Evolutionary conservation across 1,140 invertebrate genomes (phyloP).

Genomic region (Coptotermes formosanus): DNA sequence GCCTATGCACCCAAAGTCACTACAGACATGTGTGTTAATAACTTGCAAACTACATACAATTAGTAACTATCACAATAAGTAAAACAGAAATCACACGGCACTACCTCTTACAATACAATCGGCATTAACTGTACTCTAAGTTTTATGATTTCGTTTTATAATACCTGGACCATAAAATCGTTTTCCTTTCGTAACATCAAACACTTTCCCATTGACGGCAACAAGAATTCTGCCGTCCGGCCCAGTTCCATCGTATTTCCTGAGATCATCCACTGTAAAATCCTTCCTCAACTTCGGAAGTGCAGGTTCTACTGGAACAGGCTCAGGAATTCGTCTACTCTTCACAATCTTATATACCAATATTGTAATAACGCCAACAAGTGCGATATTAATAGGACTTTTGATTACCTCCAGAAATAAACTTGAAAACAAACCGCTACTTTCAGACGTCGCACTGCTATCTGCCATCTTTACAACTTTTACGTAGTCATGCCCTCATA

Average conservation of each 20-base stretch:
- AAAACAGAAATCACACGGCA: not conserved
- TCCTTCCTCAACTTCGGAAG: constrained; percentile 86
- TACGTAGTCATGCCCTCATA: constrained; percentile 27
- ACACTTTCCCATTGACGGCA: constrained; percentile 93
- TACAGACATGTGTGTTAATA: no score
- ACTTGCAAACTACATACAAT: no score
- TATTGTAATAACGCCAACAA: constrained; percentile 73
- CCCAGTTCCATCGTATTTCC: constrained; percentile 77
- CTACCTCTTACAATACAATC: not conserved
- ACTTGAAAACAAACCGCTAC: constrained; percentile 38
- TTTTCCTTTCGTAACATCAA: constrained; percentile 88
- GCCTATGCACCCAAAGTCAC: no score
- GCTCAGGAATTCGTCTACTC: constrained; percentile 54
- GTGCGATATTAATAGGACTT: constrained; percentile 75
- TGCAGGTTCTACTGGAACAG: constrained; percentile 55
- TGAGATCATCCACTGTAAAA: constrained; percentile 87
- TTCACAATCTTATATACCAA: constrained; percentile 86
- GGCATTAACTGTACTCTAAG: not conserved
- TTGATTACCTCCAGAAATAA: constrained; percentile 66
- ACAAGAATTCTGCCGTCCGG: constrained; percentile 84
- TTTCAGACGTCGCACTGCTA: not conserved
- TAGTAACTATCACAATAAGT: no score
- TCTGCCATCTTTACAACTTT: constrained; percentile 33
- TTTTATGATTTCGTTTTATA: not conserved
- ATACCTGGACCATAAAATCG: constrained; percentile 92